phyloP scores from a whole-genome alignment of 2,113 vertebrate species.

The Mesembrinibis cayennensis region DNA sequence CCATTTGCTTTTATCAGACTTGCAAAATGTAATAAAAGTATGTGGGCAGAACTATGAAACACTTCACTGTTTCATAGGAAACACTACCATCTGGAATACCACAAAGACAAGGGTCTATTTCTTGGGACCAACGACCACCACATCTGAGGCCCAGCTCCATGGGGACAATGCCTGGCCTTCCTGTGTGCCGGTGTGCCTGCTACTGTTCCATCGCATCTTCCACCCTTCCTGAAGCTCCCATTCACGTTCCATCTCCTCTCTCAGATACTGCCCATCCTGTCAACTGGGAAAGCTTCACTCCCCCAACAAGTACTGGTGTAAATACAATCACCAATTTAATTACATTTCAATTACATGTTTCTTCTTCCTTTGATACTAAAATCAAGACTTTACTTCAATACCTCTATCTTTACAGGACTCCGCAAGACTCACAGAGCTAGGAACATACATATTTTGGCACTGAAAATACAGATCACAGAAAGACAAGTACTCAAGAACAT shows the following conservation, averaged over 20 bases:
- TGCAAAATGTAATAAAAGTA: rapidly evolving
- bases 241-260: neutral
- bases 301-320: neutral
- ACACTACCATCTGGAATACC: neutral
- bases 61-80: rapidly evolving
- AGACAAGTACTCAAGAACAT: neutral
- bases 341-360: neutral
- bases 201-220: no score
- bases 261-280: neutral
- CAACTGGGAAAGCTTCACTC: neutral
- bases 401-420: neutral
- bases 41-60: neutral
- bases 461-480: neutral
- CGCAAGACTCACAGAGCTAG: neutral
- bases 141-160: neutral
- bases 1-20: neutral
- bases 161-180: neutral
- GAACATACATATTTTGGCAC: neutral
- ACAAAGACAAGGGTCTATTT: neutral
- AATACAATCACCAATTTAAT: neutral
- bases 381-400: neutral
- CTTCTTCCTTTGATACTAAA: neutral
- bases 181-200: rapidly evolving
- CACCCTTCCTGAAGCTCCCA: neutral
- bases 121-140: neutral